Evolutionary conservation across 2,797 vertebrate genomes (phyloP).

Genomic region (Momotus momota): DNA sequence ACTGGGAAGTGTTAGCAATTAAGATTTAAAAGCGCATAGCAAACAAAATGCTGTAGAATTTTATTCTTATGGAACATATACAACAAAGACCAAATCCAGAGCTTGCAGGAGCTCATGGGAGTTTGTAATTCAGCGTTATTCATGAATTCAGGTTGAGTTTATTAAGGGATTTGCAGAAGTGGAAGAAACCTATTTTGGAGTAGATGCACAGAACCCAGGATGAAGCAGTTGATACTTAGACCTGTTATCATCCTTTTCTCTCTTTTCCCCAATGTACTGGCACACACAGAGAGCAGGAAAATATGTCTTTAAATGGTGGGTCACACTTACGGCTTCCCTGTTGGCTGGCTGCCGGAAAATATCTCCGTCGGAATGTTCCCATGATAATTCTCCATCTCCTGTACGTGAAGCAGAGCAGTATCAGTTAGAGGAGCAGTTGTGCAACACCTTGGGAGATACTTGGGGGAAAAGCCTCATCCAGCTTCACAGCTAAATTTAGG

Average conservation of each 20-base stretch:
- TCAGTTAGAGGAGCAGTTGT: neutral
- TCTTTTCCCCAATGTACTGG: neutral
- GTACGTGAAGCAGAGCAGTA: conserved; percentile 16
- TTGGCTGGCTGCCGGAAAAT: conserved; percentile 83
- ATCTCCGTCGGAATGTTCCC: conserved; percentile 82
- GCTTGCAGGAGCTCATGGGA: neutral
- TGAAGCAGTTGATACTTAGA: neutral
- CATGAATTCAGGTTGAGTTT: neutral
- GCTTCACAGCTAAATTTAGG: neutral
- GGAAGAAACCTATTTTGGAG: neutral
- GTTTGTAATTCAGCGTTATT: neutral
- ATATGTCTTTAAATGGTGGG: neutral
- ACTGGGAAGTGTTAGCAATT: neutral
- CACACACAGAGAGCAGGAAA: neutral
- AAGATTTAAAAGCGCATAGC: neutral
- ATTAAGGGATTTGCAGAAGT: neutral
- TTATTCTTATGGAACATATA: neutral
- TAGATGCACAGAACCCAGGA: neutral
- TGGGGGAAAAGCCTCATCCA: neutral
- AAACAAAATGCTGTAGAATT: neutral
- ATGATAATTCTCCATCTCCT: conserved; percentile 83
- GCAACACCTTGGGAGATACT: neutral
- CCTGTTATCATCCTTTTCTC: neutral
- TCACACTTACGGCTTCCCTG: conserved; percentile 85
- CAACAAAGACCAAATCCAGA: neutral